Base-by-base conservation (phyloP, 2,888 invertebrate species). In the Monopis laevigella region DNA sequence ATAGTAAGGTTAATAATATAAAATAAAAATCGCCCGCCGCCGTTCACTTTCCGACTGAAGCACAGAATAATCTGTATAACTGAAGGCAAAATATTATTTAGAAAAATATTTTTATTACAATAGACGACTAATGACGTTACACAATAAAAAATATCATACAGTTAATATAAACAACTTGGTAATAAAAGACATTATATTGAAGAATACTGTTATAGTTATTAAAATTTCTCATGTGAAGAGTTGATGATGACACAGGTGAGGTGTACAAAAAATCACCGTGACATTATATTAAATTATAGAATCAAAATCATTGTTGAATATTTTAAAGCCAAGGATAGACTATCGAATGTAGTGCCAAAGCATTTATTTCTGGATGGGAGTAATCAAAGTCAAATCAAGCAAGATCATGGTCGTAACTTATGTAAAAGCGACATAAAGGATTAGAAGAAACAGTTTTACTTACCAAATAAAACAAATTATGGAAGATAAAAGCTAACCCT, bases 331-430 rank as follows among this genome's bases (percentile, higher is more conserved):
- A 75, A 77, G 75, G 74, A 63, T 69, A 64, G 44, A 54, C 46
- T 45, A 45, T 47, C 45, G 54, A 45, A 52, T 45, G 48, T 48
- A 53, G 58, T 74, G 74, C 74, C 74, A 75, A 74, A 62, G 49
- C 49, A 53, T 62, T 65, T 77, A 77, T 77, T 75, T 73, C 60
- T 64, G 65, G 55, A 58, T 46, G 47, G 48, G 46, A 43, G 41
- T 46, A 47, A 44, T 43, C 48, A 43, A n/a, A 46, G 47, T 46
- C 50, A 42, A 38, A 50, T 51, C 62, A 66, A 29, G 6, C 24
- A 10, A 65, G 63, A 65, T 63, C 64, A 69, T 54, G 64, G 62
- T 55, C 44, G 51, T 45, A 35, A 45, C 39, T 41, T 42, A 47
- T 43, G 24, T 24, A 24, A 24, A 24, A n/a, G n/a, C n/a, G n/a